Evolutionary conservation across 2,113 vertebrate species (phyloP), one percentile per base, ranked within the genome.

Genomic region (Larimichthys polyactis): DNA sequence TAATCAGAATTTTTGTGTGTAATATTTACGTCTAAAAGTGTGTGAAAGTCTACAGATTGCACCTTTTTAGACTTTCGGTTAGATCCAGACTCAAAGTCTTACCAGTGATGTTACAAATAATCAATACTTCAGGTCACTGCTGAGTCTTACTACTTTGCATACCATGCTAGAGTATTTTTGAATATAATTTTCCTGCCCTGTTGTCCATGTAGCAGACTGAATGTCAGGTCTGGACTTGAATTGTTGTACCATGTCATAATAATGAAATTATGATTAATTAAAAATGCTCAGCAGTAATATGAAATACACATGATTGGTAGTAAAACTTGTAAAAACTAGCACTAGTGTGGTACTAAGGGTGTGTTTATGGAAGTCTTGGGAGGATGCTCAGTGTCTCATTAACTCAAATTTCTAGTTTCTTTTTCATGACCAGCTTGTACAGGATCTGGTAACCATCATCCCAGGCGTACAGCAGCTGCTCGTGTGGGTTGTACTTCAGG

Each of bases 401-500:
- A 29, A 11, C 54, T 92, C 75, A 96, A 48, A 96, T 88, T 46
- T 95, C 95, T 11, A 95, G 84, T 89, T 98, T 99, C 90, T 95
- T 96, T 86, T 96, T 97, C 97, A 99, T 96, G 89, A 93, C 94
- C 68, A 99, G 96, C 91, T 97, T 98, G 93, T 99, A 99, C 57
- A 99, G 94, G 87, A 99, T 97, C 94, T 99, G 98, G 92, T 99
- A 99, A 70, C 98, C 98, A 0, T 99, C 97, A 0, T 99, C 98
- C 98, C 98, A 99, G 81, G 98, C 98, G 0, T 99, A 99, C 58
- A 99, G 93, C 90, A 98, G 96, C 90, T 96, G 95, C 93, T 99
- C 98, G 0, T 81, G 92, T 8, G 97, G 97, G 87, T 95, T 98
- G 89, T 99, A 99, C 93, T 99, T 98, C 84, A 99, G 94, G 86